phyloP scores from a whole-genome alignment of 2,888 invertebrate species.

The Sialis fuliginosa region DNA sequence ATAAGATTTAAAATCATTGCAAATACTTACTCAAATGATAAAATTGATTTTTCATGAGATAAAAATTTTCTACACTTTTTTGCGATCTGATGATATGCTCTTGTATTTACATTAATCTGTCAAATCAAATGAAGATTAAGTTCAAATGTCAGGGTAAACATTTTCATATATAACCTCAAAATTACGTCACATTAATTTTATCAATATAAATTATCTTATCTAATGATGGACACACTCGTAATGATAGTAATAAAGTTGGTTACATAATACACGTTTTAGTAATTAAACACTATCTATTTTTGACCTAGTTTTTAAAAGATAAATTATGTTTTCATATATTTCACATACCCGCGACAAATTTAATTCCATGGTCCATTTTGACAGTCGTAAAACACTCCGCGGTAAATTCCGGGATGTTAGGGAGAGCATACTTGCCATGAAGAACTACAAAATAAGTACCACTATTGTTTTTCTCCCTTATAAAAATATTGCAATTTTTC shows the following conservation, averaged over 20 bases:
- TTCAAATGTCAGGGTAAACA: too few species aligned
- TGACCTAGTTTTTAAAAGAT: background rate
- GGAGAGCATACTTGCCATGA: conserved; percentile 30
- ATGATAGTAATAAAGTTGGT: background rate
- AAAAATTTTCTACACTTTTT: conserved; percentile 11
- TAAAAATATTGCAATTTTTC: too few species aligned
- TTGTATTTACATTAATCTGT: conserved; percentile 4
- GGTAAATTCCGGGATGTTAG: conserved; percentile 28
- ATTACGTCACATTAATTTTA: background rate
- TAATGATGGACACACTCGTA: background rate
- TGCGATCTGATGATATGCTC: conserved; percentile 14
- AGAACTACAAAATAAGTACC: too few species aligned
- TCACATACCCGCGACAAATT: conserved; percentile 2
- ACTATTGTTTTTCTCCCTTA: too few species aligned
- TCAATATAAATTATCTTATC: background rate
- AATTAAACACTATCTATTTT: background rate
- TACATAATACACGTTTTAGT: background rate
- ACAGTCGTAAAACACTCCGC: conserved; percentile 21
- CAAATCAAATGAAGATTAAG: background rate
- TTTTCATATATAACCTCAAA: background rate
- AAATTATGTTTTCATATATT: background rate
- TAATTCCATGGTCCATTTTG: conserved; percentile 15
- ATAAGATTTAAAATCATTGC: background rate
- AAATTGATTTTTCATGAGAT: background rate
- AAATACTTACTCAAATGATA: background rate